These are phyloP conservation scores for Perca schrenkii DNA, from an alignment of 2,113 vertebrate genomes.

Conservation along the genomic window DNA sequence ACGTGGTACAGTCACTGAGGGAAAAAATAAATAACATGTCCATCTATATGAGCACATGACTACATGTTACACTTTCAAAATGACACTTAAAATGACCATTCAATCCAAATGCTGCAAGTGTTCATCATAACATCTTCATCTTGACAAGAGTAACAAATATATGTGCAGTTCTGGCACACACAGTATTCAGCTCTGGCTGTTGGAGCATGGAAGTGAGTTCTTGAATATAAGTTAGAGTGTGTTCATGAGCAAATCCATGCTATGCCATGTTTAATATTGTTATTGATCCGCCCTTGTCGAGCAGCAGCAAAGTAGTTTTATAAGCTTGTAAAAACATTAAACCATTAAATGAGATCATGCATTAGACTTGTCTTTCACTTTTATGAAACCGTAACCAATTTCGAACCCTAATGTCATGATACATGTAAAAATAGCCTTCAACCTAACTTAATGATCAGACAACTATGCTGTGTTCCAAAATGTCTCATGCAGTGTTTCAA, in stretches of 20 bases:
- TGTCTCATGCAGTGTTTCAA: background rate
- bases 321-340: background rate
- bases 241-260: background rate
- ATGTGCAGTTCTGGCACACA: background rate
- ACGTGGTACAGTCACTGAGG: background rate
- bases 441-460: background rate
- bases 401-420: background rate
- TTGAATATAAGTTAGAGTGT: background rate
- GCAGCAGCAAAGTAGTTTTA: background rate
- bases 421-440: background rate
- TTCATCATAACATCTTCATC: background rate
- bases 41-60: background rate
- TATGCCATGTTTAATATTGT: background rate
- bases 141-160: background rate
- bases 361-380: background rate
- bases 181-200: background rate
- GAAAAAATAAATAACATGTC: background rate
- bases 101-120: background rate
- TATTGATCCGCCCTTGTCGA: background rate
- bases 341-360: background rate
- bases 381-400: background rate
- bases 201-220: background rate
- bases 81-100: background rate
- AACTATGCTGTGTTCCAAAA: background rate
- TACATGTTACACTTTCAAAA: background rate